Base-by-base conservation (phyloP, 2,888 invertebrate genomes). In the Caradrina kadenii region DNA sequence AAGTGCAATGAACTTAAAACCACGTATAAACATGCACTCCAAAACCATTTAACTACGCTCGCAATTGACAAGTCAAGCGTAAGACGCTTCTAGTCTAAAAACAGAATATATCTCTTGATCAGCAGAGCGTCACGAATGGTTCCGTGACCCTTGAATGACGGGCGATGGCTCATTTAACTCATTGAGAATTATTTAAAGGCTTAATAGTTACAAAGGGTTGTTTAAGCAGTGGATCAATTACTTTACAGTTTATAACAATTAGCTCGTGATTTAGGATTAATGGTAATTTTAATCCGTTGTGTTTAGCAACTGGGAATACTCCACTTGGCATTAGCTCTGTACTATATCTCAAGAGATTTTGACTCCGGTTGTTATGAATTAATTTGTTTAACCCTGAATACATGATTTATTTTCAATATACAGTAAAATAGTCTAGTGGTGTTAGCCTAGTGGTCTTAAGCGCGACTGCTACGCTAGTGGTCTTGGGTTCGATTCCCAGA, bases 71-170 rank as follows among this genome's bases (percentile, higher is more conserved):
- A 80, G 67, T 76, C 69, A 80, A 61, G 39, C 56, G 63, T 59
- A 22, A 17, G 11, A 31, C 31, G 50, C 21, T 55, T 60, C 7
- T 45, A 64, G 48, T 31, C 42, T 63, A 69, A 76, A 78, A 79
- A 66, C 45, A 67, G 52, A 42, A 53, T 50, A 10, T 58, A 21
- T 54, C 67, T 79, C 11, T 82, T 82, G 69, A 82, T 82, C 80
- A 82, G 45, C 60, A 31, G 72, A 67, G 82, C 72, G 69, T 79
- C 52, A 61, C 11, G n/a, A 48, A 60, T 2, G 7, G 48, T 55
- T 15, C 15, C 15, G 21, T 56, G 71, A 54, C 64, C 68, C 58
- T 64, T 70, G 48, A 82, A 74, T 66, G 49, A 60, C 22, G n/a
- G 21, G 7, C 17, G 1, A 39, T 35, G 72, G 48, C 48, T 79